Evolutionary conservation across 2,797 vertebrate genomes (phyloP), one percentile per base, ranked within the genome.

Genomic region (Podarcis siculus): DNA sequence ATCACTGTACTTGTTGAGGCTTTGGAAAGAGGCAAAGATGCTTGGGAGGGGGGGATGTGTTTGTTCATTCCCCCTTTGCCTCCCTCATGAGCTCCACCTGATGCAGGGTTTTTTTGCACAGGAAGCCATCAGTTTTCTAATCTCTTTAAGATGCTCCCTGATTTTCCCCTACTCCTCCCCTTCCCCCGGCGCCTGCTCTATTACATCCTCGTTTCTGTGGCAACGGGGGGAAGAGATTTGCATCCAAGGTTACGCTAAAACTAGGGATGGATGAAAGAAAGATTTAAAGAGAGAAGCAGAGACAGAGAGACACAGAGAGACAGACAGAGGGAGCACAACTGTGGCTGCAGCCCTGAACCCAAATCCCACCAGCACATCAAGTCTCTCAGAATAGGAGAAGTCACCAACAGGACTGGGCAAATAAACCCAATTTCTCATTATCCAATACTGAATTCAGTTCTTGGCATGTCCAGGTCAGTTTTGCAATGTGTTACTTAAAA

Each of bases 281-380:
- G 27, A 95, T 93, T 95, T 55, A 55, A 55, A 55, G 95, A 96
- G 95, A 95, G 93, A 73, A 81, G 87, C 79, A 91, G 86, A 82
- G 55, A 90, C 49, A 55, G 95, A 96, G 94, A 95, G 92, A 73
- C 81, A 87, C 77, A 90, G 86, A 79, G 45, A 90, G 39, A 95
- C 93, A 95, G 95, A 96, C 95, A 95, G 94, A 73, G 83, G 87
- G 83, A 91, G 87, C 42, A 81, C 5, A 73, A 80, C 76, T 58
- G 9, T 87, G 91, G 90, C 89, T 88, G 94, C 93, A 93, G 94
- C 95, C 91, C 83, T 89, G 87, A 95, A 89, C 39, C 30, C 27
- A 84, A 84, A 84, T 23, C 71, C 13, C 25, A 39, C 72, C 55
- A 27, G 49, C 49, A 84, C 49, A 61, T 5, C 13, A 39, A 25